Base-by-base conservation (phyloP, 2,888 invertebrate species). In the Vandiemenella viatica region DNA sequence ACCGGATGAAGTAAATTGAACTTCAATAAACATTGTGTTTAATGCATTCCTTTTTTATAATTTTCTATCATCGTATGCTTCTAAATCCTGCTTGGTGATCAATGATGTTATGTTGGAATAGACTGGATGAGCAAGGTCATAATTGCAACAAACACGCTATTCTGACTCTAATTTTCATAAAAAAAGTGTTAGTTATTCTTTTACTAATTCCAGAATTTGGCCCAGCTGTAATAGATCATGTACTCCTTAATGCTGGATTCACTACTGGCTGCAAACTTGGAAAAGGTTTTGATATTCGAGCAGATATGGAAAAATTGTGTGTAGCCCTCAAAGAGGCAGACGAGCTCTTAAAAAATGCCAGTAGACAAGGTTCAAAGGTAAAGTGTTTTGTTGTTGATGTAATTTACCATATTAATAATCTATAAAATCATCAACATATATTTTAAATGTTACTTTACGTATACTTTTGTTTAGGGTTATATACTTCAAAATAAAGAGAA, bases 201-300 rank as follows among this genome's bases (percentile, higher is more conserved):
- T 20, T 17, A 32, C 21, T 10, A 18, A 48, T 62, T 62, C 5
- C 66, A 78, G 91, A 89, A 65, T 96, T 85, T 71, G 96, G 97
- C 4, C 81, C 93, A 17, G 77, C 92, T 0, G 69, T 98, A 37
- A 80, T 97, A 53, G 93, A 96, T 59, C 96, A 97, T 64, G 80
- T 85, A n/a, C 70, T 97, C 3, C 61, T 79, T 17, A 74, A 75
- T 58, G 74, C 76, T 53, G 83, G 83, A 22, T 76, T 95, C 55
- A 59, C 70, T 1, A 65, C 75, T 3, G 71, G 73, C 37, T 69
- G 70, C 44, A 75, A 75, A 64, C 64, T 79, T 43, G 74, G 75
- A 3, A 82, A 82, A 63, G 79, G 76, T 13, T 87, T 92, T 62
- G 64, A 75, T 45, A 53, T 78, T 5, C 71, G 73, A 3, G 64